These are phyloP conservation scores for Odobenus rosmarus DNA, from an alignment of 2,113 vertebrate species.

Conservation along the genomic window DNA sequence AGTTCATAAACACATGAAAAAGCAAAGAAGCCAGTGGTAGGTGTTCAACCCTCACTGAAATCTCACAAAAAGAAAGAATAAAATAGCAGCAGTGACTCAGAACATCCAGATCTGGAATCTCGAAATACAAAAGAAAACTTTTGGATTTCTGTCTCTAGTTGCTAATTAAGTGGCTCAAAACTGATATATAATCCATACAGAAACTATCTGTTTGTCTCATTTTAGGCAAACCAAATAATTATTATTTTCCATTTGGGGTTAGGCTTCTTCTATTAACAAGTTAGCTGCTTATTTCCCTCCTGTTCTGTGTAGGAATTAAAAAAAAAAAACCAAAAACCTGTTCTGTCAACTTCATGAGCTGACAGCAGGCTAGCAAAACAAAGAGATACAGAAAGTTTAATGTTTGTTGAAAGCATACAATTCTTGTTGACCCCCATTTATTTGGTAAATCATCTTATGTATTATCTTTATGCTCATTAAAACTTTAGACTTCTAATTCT, in stretches of 20 bases:
- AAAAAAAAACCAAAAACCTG: not conserved
- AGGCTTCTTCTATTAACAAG: slow-evolving; percentile 58
- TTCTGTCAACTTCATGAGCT: slow-evolving; percentile 60
- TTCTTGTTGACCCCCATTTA: not conserved
- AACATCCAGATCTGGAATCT: slow-evolving; percentile 35
- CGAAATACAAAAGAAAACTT: slow-evolving; percentile 32
- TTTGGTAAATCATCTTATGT: slow-evolving; percentile 13
- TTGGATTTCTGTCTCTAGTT: not conserved
- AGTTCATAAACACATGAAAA: slow-evolving; percentile 42
- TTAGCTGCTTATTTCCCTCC: slow-evolving; percentile 47
- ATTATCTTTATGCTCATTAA: slow-evolving; percentile 42
- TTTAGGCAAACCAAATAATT: slow-evolving; percentile 33
- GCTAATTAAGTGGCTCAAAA: slow-evolving; percentile 47
- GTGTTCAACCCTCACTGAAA: slow-evolving; percentile 44
- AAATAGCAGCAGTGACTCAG: slow-evolving; percentile 6
- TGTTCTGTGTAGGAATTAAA: slow-evolving; percentile 14
- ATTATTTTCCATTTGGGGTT: slow-evolving; percentile 57
- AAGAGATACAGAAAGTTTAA: not conserved
- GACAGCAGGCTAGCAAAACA: slow-evolving; percentile 41
- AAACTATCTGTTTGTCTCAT: slow-evolving; percentile 11
- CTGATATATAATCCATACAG: slow-evolving; percentile 12
- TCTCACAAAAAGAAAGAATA: not conserved
- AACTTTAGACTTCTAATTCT: slow-evolving; percentile 41
- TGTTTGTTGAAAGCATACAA: slow-evolving; percentile 29
- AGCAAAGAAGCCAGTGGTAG: not conserved